Conservation (phyloP, 1,140 invertebrate genomes). For the Dryas iulia region DNA sequence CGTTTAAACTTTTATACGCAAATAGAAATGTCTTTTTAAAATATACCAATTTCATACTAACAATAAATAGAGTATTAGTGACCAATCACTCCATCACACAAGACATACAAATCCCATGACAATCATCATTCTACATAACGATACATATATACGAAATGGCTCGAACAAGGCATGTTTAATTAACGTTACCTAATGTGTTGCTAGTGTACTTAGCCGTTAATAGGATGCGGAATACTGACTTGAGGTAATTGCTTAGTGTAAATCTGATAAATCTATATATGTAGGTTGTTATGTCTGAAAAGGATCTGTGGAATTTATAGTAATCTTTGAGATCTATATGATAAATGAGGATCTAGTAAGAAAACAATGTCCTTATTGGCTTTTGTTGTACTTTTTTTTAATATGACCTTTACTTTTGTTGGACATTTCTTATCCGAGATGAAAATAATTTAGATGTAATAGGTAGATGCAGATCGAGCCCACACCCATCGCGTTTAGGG, state of each 20-base stretch:
- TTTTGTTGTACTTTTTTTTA: no score
- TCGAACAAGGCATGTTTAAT: constrained; percentile 14
- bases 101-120: neutral
- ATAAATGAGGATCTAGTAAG: no score
- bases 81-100: neutral
- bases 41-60: no score
- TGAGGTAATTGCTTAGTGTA: constrained; percentile 17
- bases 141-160: neutral
- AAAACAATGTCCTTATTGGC: no score
- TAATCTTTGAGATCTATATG: no score
- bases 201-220: constrained; percentile 15
- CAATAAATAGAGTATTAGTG: neutral
- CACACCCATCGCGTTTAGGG: no score
- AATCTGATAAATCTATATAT: constrained; percentile 14
- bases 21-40: no score
- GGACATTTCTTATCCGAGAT: no score
- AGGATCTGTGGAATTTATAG: neutral
- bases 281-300: neutral
- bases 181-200: constrained; percentile 19
- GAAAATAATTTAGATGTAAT: no score
- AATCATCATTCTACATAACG: neutral
- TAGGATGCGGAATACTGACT: constrained; percentile 20
- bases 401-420: no score
- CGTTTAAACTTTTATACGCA: no score
- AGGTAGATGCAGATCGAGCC: no score